phyloP scores from a whole-genome alignment of 1,140 invertebrate species.

The Cydia amplana region DNA sequence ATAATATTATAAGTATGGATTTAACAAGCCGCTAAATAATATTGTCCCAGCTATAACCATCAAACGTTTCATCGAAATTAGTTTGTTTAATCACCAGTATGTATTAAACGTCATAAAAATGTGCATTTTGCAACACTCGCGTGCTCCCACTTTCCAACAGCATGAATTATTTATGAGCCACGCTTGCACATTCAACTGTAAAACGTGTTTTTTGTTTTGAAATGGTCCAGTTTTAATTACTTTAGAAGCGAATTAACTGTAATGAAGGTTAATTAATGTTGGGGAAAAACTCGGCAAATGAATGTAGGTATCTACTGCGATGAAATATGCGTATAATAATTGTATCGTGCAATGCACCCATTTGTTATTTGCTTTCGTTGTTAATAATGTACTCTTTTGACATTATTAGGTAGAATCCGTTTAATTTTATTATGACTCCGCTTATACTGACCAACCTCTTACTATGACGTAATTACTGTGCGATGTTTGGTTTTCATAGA shows the following conservation, averaged over 20 bases:
- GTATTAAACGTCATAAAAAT: slow-evolving; percentile 13
- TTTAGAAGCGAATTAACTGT: neutral
- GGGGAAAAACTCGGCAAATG: neutral
- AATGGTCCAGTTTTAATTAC: slow-evolving; percentile 14
- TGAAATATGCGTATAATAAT: too few relatives aligned
- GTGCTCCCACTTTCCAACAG: neutral
- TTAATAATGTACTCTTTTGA: neutral
- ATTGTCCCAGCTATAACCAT: neutral
- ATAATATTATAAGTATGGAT: too few relatives aligned
- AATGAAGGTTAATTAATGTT: neutral
- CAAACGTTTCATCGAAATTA: neutral
- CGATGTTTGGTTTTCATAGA: too few relatives aligned
- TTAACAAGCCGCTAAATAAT: neutral
- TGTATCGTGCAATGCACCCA: too few relatives aligned
- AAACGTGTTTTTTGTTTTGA: slow-evolving; percentile 6
- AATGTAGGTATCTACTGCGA: too few relatives aligned
- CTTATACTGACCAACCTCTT: too few relatives aligned
- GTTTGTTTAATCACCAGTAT: slow-evolving; percentile 3
- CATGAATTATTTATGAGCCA: slow-evolving; percentile 1
- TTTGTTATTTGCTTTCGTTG: too few relatives aligned
- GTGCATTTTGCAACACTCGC: neutral
- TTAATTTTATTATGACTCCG: too few relatives aligned
- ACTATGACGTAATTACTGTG: too few relatives aligned
- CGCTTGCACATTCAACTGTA: slow-evolving; percentile 8
- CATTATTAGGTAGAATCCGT: too few relatives aligned